Conservation (phyloP, 2,797 vertebrate species). For the Podarcis lilfordi region DNA sequence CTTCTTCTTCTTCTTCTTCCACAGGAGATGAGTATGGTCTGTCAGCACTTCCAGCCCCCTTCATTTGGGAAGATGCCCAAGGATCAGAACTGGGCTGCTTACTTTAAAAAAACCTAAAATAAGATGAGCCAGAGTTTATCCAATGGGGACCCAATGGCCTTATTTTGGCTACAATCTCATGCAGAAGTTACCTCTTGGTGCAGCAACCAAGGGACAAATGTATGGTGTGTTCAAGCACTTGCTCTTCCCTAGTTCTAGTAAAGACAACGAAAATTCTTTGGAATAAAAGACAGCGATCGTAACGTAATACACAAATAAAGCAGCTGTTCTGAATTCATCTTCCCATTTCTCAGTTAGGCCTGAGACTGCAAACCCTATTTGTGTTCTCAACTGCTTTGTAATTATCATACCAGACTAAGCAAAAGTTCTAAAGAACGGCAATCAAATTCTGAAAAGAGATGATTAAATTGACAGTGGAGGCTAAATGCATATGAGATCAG, state of each 20-base stretch:
- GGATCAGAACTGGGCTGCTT: background rate
- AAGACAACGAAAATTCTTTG: background rate
- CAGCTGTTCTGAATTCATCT: background rate
- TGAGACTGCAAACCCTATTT: background rate
- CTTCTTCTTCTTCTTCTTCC: too few relatives aligned
- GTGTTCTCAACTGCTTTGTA: background rate
- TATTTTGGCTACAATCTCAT: background rate
- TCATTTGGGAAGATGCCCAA: background rate
- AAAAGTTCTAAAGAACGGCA: slow-evolving; percentile 36
- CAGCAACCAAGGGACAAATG: background rate
- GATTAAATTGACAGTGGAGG: slow-evolving; percentile 45
- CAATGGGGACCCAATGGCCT: too few relatives aligned
- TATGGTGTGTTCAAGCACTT: background rate
- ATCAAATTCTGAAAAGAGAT: slow-evolving; percentile 47
- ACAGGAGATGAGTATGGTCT: background rate
- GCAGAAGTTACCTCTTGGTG: background rate
- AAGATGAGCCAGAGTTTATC: background rate
- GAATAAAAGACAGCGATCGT: background rate
- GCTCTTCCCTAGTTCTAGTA: background rate
- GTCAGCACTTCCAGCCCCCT: background rate
- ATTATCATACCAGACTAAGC: slow-evolving; percentile 35
- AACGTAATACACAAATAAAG: slow-evolving; percentile 34
- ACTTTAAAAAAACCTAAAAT: too few relatives aligned
- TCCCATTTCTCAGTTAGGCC: slow-evolving; percentile 17
- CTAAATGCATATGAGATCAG: slow-evolving; percentile 32